Conservation (phyloP, 2,113 vertebrate species). For the Phylloscopus trochiloides region DNA sequence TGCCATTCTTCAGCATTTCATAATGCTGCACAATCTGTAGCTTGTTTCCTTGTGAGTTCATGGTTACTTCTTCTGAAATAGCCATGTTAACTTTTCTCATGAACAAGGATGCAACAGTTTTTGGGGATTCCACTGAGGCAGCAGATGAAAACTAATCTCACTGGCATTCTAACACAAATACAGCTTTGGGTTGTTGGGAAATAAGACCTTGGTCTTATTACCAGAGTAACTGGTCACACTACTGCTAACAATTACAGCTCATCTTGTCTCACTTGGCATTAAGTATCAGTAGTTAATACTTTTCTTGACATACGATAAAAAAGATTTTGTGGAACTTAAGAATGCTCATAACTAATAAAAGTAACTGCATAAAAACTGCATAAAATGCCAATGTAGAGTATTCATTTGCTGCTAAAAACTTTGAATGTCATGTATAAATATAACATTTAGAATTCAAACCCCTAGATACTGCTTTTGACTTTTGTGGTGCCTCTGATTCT, state of each 20-base stretch:
- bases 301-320: neutral
- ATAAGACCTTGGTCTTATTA: neutral
- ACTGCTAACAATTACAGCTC: rapidly evolving
- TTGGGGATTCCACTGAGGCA: neutral
- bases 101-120: neutral
- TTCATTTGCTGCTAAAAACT: neutral
- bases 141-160: neutral
- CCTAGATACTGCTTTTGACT: neutral
- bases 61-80: neutral
- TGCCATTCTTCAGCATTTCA: neutral
- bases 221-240: neutral
- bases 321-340: neutral
- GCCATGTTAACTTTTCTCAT: rapidly evolving
- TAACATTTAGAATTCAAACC: neutral
- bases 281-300: neutral
- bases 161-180: neutral
- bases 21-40: neutral
- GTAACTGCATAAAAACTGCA: neutral
- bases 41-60: neutral
- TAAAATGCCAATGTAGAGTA: neutral
- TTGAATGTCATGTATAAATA: neutral
- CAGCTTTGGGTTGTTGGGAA: neutral
- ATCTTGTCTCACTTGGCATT: neutral
- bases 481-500: neutral
- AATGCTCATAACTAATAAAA: neutral